Base-by-base conservation (phyloP, 2,113 vertebrate genomes). In the Trinectes maculatus region DNA sequence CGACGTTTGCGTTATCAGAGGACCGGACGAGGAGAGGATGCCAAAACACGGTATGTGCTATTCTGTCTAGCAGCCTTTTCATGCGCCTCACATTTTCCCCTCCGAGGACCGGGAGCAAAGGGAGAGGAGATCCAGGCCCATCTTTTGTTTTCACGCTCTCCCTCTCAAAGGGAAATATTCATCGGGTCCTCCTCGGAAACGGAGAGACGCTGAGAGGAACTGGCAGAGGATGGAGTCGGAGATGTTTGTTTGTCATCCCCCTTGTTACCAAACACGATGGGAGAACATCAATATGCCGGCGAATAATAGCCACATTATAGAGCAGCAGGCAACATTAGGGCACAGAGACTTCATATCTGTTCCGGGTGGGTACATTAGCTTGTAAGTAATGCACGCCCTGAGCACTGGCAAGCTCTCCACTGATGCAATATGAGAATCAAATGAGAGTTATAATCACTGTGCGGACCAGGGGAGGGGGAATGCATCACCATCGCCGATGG, bases 91-190 rank as follows among this genome's bases (percentile, higher is more conserved):
- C 83, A 79, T 74, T 82, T 66, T 75, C 64, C 77, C 77, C 79
- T 81, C 79, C 49, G 12, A 83, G 77, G 85, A 87, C 53, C 34
- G 33, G 36, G 16, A 3, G 49, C 59, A 33, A 58, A 68, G 70
- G 65, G 46, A 67, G 58, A 66, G 48, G 54, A 82, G 78, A 80
- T 78, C 52, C 74, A 48, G 77, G 77, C 66, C 77, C 9, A 58
- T 74, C 71, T 18, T 82, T 81, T 87, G 82, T 79, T 89, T 86
- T 55, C 54, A 8, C 10, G 21, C 43, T 34, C 33, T 34, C 10
- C 21, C 55, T 73, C 77, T 89, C 89, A 91, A 90, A 91, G 88
- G 80, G 88, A 92, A 92, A 91, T 92, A 90, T 92, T 92, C 85
- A 91, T 91, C 81, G 87, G 68, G 43, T 54, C 71, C 74, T 67